Evolutionary conservation across 1,140 invertebrate genomes (phyloP), one percentile per base, ranked within the genome.

Genomic region (Papilio machaon): DNA sequence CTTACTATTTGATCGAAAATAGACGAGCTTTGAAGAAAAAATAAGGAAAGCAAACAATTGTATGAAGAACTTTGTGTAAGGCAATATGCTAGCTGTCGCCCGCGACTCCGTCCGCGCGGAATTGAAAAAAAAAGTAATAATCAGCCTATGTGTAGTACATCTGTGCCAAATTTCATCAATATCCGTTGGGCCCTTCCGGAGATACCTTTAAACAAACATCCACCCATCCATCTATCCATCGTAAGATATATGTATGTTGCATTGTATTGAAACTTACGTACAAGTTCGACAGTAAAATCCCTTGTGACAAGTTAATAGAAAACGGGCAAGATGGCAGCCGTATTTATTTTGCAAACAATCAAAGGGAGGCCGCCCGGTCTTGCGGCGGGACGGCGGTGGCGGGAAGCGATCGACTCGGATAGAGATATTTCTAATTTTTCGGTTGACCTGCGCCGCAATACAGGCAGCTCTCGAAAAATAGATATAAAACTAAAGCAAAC

Each of bases 401-500:
- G 80, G 81, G 76, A 82, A 86, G 79, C 88, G 88, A 88, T 89
- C 85, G 88, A 79, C 81, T 87, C 77, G 82, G 90, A 92, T 93
- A 88, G 90, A 92, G 91, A 92, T 93, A 89, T 93, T 92, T 93
- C 90, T 91, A 91, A 93, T 93, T 93, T 93, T 90, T 89, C 92
- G 92, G 87, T 93, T 85, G 91, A 91, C 86, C 87, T 88, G 87
- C 85, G 81, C 82, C 86, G 85, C 83, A 88, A 89, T 85, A 88
- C 86, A 81, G 84, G 84, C 83, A 81, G 84, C 83, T 87, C 86
- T 86, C 86, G 85, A 88, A 88, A 88, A 90, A 91, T 89, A 91
- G 90, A 90, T 89, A 89, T 89, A 91, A 91, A 89, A 86, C 86
- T 85, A 87, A 86, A 85, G 88, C 86, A 90, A 90, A 91, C 85